phyloP scores from a whole-genome alignment of 2,113 vertebrate genomes.

The Coreoperca whiteheadi region DNA sequence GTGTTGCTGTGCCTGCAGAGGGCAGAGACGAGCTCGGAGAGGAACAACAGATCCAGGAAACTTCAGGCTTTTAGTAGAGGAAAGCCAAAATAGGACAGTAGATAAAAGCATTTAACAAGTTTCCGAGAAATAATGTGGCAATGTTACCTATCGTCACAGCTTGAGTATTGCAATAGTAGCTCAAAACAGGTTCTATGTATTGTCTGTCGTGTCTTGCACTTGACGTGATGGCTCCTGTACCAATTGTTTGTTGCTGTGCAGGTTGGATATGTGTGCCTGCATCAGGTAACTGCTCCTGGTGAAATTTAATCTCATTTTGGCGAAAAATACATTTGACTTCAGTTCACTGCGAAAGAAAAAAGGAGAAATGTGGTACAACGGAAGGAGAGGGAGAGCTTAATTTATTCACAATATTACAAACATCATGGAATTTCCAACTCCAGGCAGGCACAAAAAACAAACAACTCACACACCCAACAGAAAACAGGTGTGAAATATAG shows the following conservation, averaged over 20 bases:
- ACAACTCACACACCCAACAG: slow-evolving; percentile 47
- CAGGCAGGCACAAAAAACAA: slow-evolving; percentile 71
- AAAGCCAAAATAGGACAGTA: too few species aligned
- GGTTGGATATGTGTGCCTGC: neutral
- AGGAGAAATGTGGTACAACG: neutral
- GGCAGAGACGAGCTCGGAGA: slow-evolving; percentile 54
- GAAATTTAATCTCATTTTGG: too few species aligned
- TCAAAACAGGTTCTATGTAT: neutral
- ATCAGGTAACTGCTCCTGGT: neutral
- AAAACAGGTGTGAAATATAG: slow-evolving; percentile 32
- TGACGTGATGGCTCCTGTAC: neutral
- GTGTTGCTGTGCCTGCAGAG: slow-evolving; percentile 54
- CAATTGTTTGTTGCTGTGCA: neutral
- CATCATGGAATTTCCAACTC: slow-evolving; percentile 69
- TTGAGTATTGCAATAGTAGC: neutral
- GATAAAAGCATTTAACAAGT: neutral
- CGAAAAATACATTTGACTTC: neutral
- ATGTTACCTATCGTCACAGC: neutral
- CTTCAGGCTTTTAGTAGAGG: neutral
- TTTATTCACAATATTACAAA: slow-evolving; percentile 85
- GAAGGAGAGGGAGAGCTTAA: slow-evolving; percentile 63
- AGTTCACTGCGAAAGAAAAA: neutral
- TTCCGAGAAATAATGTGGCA: slow-evolving; percentile 4
- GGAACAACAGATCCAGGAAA: neutral
- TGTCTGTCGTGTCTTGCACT: neutral